These are phyloP conservation scores for Cryptomyrus ogoouensis DNA, from an alignment of 2,113 vertebrate species.

Conservation along the genomic window DNA sequence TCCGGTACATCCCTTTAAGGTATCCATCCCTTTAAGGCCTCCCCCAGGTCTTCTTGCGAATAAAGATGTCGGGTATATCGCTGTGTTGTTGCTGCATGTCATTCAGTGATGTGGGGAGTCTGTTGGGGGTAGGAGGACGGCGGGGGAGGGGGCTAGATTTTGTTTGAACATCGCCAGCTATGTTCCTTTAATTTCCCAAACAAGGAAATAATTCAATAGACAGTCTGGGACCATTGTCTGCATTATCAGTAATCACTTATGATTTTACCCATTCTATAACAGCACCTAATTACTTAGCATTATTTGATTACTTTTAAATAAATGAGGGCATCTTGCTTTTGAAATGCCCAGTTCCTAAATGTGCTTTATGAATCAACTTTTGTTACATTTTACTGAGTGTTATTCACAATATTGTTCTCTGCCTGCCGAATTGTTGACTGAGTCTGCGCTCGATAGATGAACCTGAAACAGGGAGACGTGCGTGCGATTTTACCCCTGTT, in stretches of 20 bases:
- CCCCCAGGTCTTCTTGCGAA: background rate
- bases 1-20: background rate
- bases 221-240: background rate
- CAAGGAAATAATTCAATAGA: background rate
- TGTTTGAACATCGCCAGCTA: background rate
- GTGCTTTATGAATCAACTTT: background rate
- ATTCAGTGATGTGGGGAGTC: background rate
- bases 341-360: background rate
- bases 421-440: background rate
- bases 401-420: constrained; percentile 14
- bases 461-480: constrained; percentile 28
- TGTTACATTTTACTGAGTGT: background rate
- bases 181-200: background rate
- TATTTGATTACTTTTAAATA: background rate
- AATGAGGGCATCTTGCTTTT: background rate
- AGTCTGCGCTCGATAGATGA: background rate
- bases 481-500: constrained; percentile 18
- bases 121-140: background rate
- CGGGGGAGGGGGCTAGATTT: background rate
- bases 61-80: background rate
- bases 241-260: background rate
- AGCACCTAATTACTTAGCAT: background rate
- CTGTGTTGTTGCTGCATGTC: background rate
- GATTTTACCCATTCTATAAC: background rate
- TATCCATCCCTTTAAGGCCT: background rate